Conservation (phyloP, 2,113 vertebrate genomes). For the Vombatus ursinus region DNA sequence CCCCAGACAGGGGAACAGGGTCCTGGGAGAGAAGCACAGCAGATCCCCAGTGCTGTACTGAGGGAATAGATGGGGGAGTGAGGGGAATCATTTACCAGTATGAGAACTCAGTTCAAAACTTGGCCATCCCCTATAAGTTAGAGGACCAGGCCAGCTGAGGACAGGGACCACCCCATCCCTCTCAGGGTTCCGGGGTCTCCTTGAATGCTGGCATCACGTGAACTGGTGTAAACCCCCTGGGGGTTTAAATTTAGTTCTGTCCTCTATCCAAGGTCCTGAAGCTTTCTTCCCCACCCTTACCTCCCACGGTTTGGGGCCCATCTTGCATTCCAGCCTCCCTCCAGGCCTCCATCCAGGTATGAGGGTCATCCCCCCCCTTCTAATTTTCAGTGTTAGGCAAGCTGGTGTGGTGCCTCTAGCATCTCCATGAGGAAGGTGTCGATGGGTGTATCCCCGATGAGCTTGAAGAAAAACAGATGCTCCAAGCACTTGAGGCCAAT, state of each 20-base stretch:
- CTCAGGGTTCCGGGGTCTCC: slow-evolving; percentile 7
- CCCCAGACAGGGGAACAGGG: not conserved
- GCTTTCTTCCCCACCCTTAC: slow-evolving; percentile 11
- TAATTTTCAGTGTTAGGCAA: slow-evolving; percentile 84
- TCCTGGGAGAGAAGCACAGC: slow-evolving; percentile 1
- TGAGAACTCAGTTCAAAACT: slow-evolving; percentile 20
- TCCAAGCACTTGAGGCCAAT: slow-evolving; percentile 95
- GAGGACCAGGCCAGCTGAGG: slow-evolving; percentile 49
- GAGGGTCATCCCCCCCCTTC: not conserved
- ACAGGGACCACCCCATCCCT: slow-evolving; percentile 25
- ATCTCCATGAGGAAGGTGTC: slow-evolving; percentile 98
- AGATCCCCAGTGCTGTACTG: slow-evolving; percentile 54
- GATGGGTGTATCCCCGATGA: slow-evolving; percentile 95
- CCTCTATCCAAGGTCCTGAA: not conserved
- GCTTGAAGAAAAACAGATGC: slow-evolving; percentile 97
- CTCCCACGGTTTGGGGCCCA: slow-evolving; percentile 15
- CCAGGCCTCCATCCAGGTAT: slow-evolving; percentile 3
- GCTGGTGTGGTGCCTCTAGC: slow-evolving; percentile 94
- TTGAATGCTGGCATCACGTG: slow-evolving; percentile 35
- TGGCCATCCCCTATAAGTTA: slow-evolving; percentile 30
- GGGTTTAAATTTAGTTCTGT: not conserved
- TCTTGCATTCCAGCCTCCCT: not conserved
- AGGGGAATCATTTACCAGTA: not conserved
- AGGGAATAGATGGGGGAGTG: slow-evolving; percentile 4
- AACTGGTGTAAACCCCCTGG: not conserved